Evolutionary conservation across 1,140 invertebrate species (phyloP), one percentile per base, ranked within the genome.

Genomic region (Luehdorfia chinensis): DNA sequence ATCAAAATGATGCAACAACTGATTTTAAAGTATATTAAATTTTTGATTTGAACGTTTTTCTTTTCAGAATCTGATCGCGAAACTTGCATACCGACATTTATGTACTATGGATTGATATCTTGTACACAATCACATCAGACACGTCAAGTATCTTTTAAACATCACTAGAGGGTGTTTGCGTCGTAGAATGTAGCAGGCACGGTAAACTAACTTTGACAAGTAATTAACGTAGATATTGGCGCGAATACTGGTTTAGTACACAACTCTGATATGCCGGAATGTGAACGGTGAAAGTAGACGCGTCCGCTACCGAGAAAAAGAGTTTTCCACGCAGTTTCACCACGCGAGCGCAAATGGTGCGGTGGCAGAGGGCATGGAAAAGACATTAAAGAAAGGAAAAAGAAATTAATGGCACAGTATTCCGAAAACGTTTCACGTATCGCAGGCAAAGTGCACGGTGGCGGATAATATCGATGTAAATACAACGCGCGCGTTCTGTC

Each of bases 281-380:
- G 77, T 72, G 72, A 78, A 54, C 63, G 76, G 81, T 83, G 81
- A 85, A 85, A 85, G 81, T 83, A 65, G 75, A 65, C 73, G 75
- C 65, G 80, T 72, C 70, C 64, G 73, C 56, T 80, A 79, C 69
- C 52, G 61, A 81, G 77, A 76, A 84, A 84, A 85, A 83, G 59
- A 74, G 72, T 83, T 85, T 85, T 85, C 75, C 78, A 79, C 66
- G 62, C 66, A 66, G 77, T 85, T 83, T 83, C 81, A 75, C 78
- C 67, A 60, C 57, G 66, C 68, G 64, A 72, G 66, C 48, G 66
- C 75, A 79, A 80, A 77, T 76, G 72, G 76, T 81, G 71, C 47
- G 36, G 50, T 14, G 13, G 33, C 37, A 47, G 16, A 47, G 39
- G 53, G 59, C 55, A 37, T 39, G 39, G 55, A 64, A 59, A 53